Percentiles rank a stretch among this genome's conserved stretches.
phyloP scores from a whole-genome alignment of 2,797 vertebrate genomes.

The Pseudopleuronectes americanus region DNA sequence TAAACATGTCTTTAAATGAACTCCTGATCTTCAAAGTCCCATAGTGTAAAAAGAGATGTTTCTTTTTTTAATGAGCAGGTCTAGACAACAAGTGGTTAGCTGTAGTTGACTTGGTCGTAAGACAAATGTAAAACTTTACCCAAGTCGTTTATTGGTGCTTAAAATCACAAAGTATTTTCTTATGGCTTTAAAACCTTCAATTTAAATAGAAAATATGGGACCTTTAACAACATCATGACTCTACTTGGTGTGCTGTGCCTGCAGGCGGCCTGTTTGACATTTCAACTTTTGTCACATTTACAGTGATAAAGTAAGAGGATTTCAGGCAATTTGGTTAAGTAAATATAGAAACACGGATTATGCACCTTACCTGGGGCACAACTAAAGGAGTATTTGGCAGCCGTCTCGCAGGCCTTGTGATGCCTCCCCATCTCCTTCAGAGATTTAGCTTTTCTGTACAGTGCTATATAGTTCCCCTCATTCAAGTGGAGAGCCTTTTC shows the following conservation, averaged over 20 bases:
- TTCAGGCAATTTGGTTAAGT: constrained; percentile 5
- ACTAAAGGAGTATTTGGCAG: constrained; percentile 95
- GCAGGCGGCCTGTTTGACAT: not conserved
- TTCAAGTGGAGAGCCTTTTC: constrained; percentile 90
- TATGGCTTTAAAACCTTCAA: too few relatives aligned
- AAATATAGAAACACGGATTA: not conserved
- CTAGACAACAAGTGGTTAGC: too few relatives aligned
- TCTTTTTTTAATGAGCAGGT: too few relatives aligned
- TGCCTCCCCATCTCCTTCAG: constrained; percentile 91
- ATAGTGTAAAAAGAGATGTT: too few relatives aligned
- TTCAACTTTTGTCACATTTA: constrained; percentile 4
- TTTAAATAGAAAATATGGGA: too few relatives aligned
- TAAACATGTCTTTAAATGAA: too few relatives aligned
- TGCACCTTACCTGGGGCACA: constrained; percentile 89
- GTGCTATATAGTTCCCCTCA: constrained; percentile 90
- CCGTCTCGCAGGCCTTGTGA: constrained; percentile 93
- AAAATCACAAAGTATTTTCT: too few relatives aligned
- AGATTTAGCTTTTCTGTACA: constrained; percentile 93
- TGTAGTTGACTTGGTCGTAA: too few relatives aligned
- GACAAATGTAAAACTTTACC: too few relatives aligned
- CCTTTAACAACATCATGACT: not conserved
- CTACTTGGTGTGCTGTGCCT: not conserved
- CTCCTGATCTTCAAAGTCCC: too few relatives aligned
- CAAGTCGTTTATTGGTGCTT: too few relatives aligned
- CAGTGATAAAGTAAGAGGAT: not conserved